Base-by-base conservation (phyloP, 2,888 invertebrate species). In the Scotopteryx bipunctaria region DNA sequence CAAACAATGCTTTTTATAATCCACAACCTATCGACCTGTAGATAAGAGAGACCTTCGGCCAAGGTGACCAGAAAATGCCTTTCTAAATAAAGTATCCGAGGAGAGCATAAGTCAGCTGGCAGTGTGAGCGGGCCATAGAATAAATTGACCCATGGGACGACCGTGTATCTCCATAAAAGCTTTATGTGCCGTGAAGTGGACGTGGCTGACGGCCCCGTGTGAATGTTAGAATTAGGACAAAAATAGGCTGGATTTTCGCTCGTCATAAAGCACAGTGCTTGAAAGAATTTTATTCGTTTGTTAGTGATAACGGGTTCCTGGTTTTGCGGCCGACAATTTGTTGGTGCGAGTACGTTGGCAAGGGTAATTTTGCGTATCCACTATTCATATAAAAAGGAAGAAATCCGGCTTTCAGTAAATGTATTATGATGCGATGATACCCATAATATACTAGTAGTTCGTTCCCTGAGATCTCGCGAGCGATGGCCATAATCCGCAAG, bases 171-270 rank as follows among this genome's bases (percentile, higher is more conserved):
- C 75, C 76, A 81, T 83, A 82, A 85, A 82, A 71, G 78, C 68
- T 86, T 85, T 85, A 84, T 83, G 83, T 79, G 50, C 73, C 82
- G 80, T 83, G 81, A 82, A 83, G 76, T 76, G 77, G 72, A 63
- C 71, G 51, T 58, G 59, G 59, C 70, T 72, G 51, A 49, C 58
- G 57, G 53, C 54, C 64, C 67, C 44, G 58, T 57, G 63, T 61
- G 60, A 66, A 67, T 69, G 66, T 62, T 57, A 46, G 70, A 63
- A 66, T 69, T 71, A 65, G 59, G 47, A 51, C 55, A 66, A 70
- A 71, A 67, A 68, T 61, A 61, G 55, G 42, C 53, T 51, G 55
- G 56, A 54, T 59, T 60, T 63, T 57, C 57, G 56, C 58, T 57
- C 52, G 46, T 59, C 56, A 49, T 60, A 47, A 53, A 42, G 41